Evolutionary conservation across 2,888 invertebrate genomes (phyloP), one percentile per base, ranked within the genome.

Genomic region (Gymnocheta viridis): DNA sequence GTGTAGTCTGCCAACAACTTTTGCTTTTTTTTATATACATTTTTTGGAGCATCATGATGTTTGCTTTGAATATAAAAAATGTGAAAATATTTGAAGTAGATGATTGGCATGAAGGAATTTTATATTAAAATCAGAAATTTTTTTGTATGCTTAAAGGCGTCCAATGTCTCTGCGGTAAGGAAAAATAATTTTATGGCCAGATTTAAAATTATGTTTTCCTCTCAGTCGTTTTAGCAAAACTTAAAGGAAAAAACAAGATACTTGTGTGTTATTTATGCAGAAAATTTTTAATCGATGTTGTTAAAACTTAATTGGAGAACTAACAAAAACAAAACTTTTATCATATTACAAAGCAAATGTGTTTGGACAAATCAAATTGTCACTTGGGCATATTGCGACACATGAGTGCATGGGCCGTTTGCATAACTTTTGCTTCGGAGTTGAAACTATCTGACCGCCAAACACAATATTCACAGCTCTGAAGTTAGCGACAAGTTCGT

Each of bases 41-140:
- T 49, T 51, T 47, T 41, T 62, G 5, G 1, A 56, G 22, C 38
- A 51, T 78, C 29, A 22, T 78, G 44, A 44, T 78, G 27, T 79
- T 79, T 70, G 78, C 44, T 79, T 79, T 62, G 29, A 35, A 70
- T 62, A 66, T 66, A 24, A 17, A 64, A 41, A 38, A 38, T 69
- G 67, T 49, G 51, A 69, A 70, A 70, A 79, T 79, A 79, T 64
- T 79, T 79, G 70, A 51, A 62, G 69, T 54, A 62, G 70, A 44
- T 70, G 62, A 79, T 70, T 70, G 62, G 58, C 49, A 67, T 47
- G 62, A 35, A 79, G 19, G 24, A 62, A 62, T 32, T 70, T 79
- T 62, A 44, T 79, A 70, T 70, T 44, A 54, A 62, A 79, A 62
- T 54, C 29, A 32, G 10, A 62, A 70, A 32, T 32, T 41, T 29